phyloP scores from a whole-genome alignment of 2,888 invertebrate genomes.

The Rhagophthalmus giganteus region DNA sequence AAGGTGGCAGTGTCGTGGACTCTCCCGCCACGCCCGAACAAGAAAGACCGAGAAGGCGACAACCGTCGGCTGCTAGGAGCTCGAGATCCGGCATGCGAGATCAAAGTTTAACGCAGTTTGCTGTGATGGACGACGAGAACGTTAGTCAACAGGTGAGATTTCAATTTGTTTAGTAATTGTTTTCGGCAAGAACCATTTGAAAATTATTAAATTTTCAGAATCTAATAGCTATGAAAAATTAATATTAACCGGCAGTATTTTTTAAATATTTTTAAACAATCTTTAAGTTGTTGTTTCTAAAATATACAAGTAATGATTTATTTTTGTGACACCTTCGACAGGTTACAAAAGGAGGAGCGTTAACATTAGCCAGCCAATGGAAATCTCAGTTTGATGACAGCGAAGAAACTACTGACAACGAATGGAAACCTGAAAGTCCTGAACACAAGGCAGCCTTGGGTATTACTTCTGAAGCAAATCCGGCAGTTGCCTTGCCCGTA shows the following conservation, averaged over 20 bases:
- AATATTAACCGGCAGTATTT: background rate
- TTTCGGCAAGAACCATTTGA: background rate
- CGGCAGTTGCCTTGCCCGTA: constrained; percentile 43
- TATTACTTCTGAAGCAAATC: constrained; percentile 47
- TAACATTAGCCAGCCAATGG: constrained; percentile 92
- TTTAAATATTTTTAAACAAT: no score
- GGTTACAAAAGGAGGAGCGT: constrained; percentile 84
- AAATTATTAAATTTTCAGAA: background rate
- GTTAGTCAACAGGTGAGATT: constrained; percentile 75
- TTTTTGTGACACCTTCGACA: constrained; percentile 41
- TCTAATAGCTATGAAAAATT: background rate
- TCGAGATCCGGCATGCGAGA: constrained; percentile 65
- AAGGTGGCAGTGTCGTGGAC: constrained; percentile 45
- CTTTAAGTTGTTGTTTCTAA: no score
- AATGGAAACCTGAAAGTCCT: constrained; percentile 85
- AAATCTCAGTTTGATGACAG: constrained; percentile 96
- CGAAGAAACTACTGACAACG: constrained; percentile 91
- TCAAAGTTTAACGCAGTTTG: constrained; percentile 86
- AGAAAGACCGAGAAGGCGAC: constrained; percentile 51
- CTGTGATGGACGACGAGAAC: constrained; percentile 91
- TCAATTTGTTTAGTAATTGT: background rate
- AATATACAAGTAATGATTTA: background rate
- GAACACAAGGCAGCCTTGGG: constrained; percentile 55
- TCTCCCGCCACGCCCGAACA: constrained; percentile 49
- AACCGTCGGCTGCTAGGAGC: constrained; percentile 51